A percentile compares a stretch with the other conserved stretches of the same genome.
Evolutionary conservation across 2,797 vertebrate genomes (phyloP).

Genomic region (Loriculus beryllinus): DNA sequence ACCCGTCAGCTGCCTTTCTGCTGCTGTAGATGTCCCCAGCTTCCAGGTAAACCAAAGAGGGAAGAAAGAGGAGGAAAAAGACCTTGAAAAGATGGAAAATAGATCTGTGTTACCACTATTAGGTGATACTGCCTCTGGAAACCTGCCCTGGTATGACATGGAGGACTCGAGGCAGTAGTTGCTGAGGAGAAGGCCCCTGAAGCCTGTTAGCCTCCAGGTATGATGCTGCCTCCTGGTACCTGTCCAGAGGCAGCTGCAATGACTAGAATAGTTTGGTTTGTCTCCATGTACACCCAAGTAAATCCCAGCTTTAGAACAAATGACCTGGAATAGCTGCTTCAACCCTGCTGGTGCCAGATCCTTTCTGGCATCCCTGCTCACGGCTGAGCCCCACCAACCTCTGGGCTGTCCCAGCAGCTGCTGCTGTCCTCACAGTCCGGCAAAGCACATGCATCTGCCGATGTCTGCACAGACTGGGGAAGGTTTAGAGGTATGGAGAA

Average conservation of each 20-base stretch:
- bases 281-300: background rate
- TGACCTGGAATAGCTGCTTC: background rate
- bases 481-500: background rate
- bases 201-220: background rate
- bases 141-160: rapidly evolving
- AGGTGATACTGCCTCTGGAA: background rate
- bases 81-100: background rate
- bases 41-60: background rate
- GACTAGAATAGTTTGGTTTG: background rate
- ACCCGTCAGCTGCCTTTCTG: background rate
- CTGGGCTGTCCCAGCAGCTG: background rate
- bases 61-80: background rate
- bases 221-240: background rate
- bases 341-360: background rate
- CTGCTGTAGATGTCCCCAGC: background rate
- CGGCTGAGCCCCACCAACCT: background rate
- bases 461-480: background rate
- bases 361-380: background rate
- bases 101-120: too few species aligned
- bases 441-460: background rate
- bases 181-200: background rate
- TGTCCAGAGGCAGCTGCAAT: background rate
- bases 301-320: background rate
- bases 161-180: background rate
- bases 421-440: background rate